phyloP scores from a whole-genome alignment of 2,888 invertebrate genomes.

The Drosophila aldrichi region DNA sequence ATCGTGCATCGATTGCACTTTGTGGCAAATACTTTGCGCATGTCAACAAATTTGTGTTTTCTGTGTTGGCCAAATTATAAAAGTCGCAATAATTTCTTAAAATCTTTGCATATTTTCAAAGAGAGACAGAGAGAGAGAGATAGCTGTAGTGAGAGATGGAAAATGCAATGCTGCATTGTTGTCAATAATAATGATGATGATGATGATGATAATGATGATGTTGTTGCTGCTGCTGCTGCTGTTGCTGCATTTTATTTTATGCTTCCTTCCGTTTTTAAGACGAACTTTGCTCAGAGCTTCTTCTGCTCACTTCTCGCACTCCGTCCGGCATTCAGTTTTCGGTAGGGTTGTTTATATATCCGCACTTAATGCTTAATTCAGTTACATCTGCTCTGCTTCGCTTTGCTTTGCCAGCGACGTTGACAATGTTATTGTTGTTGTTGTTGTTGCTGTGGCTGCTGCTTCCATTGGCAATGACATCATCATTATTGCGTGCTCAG shows the following conservation, averaged over 20 bases:
- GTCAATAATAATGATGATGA: conserved; percentile 27
- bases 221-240: too few relatives aligned
- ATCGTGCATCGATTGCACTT: conserved; percentile 62
- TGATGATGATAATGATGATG: conserved; percentile 27
- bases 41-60: conserved; percentile 74
- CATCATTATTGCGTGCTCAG: conserved; percentile 82
- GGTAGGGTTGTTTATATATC: conserved; percentile 80
- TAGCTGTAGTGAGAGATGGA: conserved; percentile 14
- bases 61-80: conserved; percentile 69
- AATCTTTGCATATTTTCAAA: conserved; percentile 69
- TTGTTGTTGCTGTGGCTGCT: conserved; percentile 41
- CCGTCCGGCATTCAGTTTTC: conserved; percentile 48
- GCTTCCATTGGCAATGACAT: conserved; percentile 83
- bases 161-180: conserved; percentile 36
- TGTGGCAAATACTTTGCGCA: conserved; percentile 71
- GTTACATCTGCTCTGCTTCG: conserved; percentile 72
- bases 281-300: conserved; percentile 40
- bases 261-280: conserved; percentile 77
- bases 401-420: conserved; percentile 21
- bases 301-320: background rate
- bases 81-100: conserved; percentile 76
- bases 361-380: conserved; percentile 82
- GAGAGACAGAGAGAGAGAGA: conserved; percentile 2
- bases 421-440: conserved; percentile 52
- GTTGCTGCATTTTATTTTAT: conserved; percentile 78